Percentiles rank a stretch among this genome's conserved stretches.
Conservation (phyloP, 1,140 invertebrate species). For the Eufriesea mexicana region DNA sequence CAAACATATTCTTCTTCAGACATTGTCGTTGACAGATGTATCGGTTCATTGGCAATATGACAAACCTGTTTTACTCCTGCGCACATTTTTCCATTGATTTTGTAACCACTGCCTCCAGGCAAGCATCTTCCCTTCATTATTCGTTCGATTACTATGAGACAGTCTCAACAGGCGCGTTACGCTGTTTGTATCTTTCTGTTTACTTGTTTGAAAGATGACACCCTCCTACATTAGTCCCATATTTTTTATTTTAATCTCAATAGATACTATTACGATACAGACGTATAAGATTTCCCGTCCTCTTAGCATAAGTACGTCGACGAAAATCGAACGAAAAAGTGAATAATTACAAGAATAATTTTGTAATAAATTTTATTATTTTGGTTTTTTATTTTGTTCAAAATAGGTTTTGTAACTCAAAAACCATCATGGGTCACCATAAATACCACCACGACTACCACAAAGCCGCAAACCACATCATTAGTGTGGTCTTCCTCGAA, state of each 20-base stretch:
- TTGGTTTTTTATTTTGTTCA: neutral
- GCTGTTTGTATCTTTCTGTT: neutral
- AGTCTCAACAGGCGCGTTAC: neutral
- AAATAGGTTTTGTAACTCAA: neutral
- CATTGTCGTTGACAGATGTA: neutral
- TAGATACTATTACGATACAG: neutral
- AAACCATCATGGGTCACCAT: constrained; percentile 17
- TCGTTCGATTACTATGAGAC: neutral
- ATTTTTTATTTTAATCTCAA: constrained; percentile 8
- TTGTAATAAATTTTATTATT: neutral
- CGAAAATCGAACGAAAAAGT: neutral
- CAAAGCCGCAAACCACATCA: constrained; percentile 50
- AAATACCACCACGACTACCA: constrained; percentile 11
- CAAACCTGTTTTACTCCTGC: constrained; percentile 53
- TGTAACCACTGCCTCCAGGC: constrained; percentile 41
- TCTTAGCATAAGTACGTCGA: neutral
- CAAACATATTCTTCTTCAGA: no score
- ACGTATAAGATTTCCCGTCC: constrained; percentile 11
- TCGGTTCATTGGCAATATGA: neutral
- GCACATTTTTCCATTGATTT: constrained; percentile 30
- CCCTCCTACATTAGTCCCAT: neutral
- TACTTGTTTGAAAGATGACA: constrained; percentile 12
- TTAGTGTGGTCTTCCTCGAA: constrained; percentile 33
- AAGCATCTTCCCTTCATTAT: constrained; percentile 26
- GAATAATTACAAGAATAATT: neutral